Evolutionary conservation across 53 echinoderm and acorn worm species (phyloP).

Genomic region (Astropecten irregularis): DNA sequence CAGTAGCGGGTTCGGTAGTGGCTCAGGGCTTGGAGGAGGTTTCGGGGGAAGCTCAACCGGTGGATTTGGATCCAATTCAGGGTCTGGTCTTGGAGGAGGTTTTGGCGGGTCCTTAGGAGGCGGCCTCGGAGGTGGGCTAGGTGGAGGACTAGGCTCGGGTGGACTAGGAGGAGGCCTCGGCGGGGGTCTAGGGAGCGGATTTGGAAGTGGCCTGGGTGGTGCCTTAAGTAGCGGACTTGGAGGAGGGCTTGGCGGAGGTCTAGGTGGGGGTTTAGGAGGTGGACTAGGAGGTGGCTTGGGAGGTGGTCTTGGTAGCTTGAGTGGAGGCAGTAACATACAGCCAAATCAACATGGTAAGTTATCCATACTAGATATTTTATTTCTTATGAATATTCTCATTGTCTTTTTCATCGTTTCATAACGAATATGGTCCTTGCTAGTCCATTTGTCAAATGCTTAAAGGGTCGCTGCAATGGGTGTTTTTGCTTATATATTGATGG

Average conservation of each 20-base stretch:
- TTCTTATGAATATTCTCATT: too few relatives aligned
- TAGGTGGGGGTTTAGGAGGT: background rate
- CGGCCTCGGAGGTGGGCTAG: slow-evolving; percentile 29
- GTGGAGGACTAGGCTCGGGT: slow-evolving; percentile 30
- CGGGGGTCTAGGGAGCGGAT: slow-evolving; percentile 31
- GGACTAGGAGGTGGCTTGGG: slow-evolving; percentile 19
- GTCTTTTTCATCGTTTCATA: too few relatives aligned
- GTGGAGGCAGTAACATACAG: slow-evolving; percentile 28
- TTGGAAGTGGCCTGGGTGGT: slow-evolving; percentile 33
- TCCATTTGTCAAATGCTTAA: too few relatives aligned
- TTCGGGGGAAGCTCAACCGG: slow-evolving; percentile 19
- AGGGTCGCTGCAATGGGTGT: too few relatives aligned
- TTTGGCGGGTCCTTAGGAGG: slow-evolving; percentile 42
- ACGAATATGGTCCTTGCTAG: too few relatives aligned
- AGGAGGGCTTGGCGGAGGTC: background rate
- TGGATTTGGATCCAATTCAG: slow-evolving; percentile 10
- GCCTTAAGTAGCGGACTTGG: slow-evolving; percentile 22
- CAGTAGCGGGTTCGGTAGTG: slow-evolving; percentile 25
- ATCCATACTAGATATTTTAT: background rate
- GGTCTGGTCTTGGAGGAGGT: slow-evolving; percentile 32
- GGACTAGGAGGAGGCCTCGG: slow-evolving; percentile 38
- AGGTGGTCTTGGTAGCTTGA: slow-evolving; percentile 39
- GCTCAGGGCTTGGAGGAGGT: background rate
- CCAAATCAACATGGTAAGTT: slow-evolving; percentile 38
- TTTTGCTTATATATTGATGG: too few relatives aligned